These are phyloP conservation scores for Ectemnius continuus DNA, from an alignment of 2,888 invertebrate genomes.

Conservation along the genomic window DNA sequence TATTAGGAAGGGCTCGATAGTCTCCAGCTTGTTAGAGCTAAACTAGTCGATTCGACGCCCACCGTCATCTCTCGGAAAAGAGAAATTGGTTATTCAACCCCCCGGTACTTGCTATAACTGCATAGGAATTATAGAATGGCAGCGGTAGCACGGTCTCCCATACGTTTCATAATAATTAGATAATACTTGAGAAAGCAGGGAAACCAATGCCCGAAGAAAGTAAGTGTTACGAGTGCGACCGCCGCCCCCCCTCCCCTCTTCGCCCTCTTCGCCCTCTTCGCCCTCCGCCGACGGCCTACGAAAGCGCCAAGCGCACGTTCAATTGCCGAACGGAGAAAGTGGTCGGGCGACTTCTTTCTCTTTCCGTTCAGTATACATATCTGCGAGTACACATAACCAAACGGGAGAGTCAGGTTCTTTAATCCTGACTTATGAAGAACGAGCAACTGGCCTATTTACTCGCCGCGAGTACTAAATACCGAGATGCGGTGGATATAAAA, in stretches of 20 bases:
- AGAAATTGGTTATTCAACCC: slow-evolving; percentile 9
- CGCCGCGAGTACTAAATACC: too few species aligned
- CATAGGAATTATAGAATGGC: neutral
- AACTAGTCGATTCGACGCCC: too few species aligned
- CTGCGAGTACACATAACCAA: neutral
- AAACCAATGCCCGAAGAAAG: slow-evolving; percentile 28
- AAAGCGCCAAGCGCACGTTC: slow-evolving; percentile 35
- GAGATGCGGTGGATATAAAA: too few species aligned
- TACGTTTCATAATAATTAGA: neutral
- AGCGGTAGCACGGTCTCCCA: neutral
- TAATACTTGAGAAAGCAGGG: neutral
- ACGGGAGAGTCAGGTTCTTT: too few species aligned
- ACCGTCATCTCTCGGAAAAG: neutral
- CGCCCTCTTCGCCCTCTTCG: too few species aligned
- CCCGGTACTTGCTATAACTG: neutral
- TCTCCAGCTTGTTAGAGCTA: too few species aligned
- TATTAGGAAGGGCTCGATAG: too few species aligned
- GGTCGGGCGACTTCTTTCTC: slow-evolving; percentile 25
- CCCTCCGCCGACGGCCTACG: too few species aligned
- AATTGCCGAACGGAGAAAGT: slow-evolving; percentile 45
- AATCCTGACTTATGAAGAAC: too few species aligned
- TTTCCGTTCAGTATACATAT: neutral
- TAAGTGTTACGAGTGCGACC: slow-evolving; percentile 11
- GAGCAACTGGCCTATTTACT: slow-evolving; percentile 18
- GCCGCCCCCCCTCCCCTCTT: neutral